Base-by-base conservation (phyloP, 2,888 invertebrate genomes). In the Spatulosminthurus flaviceps region DNA sequence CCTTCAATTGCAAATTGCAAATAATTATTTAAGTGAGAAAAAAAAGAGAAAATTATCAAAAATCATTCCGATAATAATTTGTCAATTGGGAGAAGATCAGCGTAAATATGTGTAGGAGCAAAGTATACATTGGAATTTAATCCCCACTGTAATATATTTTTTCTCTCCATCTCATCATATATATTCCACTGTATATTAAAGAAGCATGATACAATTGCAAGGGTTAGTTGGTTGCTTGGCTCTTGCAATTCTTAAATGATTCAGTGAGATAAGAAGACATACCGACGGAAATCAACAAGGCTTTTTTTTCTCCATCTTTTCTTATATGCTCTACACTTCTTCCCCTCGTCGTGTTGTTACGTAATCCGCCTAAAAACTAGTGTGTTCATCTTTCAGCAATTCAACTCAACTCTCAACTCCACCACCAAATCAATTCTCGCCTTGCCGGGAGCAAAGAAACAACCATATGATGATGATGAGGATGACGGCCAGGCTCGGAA, bases 391-490 rank as follows among this genome's bases (percentile, higher is more conserved):
- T 76, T 67, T 76, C 76, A 76, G 69, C 76, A 67, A 41, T 67
- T 69, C 76, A 75, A 19, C 64, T 51, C 60, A 73, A 60, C 73
- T 51, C 64, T 75, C 74, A 66, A 67, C 74, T 74, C 42, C 76
- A 73, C 60, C 73, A 76, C 76, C 76, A 76, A 76, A 76, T 76
- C 76, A 76, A 76, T 76, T 76, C 75, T 76, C 67, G 66, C 42
- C 41, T 66, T 76, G 75, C 75, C 61, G 29, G 64, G 60, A 64
- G 51, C 73, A 29, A 73, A 42, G 42, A 71, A 43, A 69, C 69
- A 43, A 71, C 43, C 71, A 71, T 73, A 73, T 73, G 51, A 60
- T 73, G 51, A 60, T 73, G 73, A 73, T 28, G 71, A 43, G 22
- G 43, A 43, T n/a, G 22, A 71, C 21, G 24, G 24, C 5, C 1